Conservation (phyloP, 1,140 invertebrate species). For the Grapholita molesta region DNA sequence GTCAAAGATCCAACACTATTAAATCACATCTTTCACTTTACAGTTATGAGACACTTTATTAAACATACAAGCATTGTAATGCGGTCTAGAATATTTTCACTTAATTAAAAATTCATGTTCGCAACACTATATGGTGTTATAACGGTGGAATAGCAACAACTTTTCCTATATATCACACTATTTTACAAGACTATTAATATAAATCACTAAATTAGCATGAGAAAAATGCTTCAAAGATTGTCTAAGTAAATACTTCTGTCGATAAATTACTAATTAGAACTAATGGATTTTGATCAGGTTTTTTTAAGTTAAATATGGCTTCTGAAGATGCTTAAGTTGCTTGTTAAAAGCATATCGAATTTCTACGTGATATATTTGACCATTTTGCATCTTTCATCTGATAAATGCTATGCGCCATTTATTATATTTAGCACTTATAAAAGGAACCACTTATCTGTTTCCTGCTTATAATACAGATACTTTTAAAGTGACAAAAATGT, state of each 20-base stretch:
- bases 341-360: background rate
- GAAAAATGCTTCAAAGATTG: background rate
- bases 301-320: background rate
- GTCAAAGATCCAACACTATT: background rate
- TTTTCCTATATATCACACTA: background rate
- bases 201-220: conserved; percentile 3
- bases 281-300: conserved; percentile 7
- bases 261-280: conserved; percentile 13
- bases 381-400: background rate
- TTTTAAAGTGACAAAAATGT: too few species aligned
- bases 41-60: background rate
- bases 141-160: background rate
- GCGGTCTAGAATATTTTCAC: background rate
- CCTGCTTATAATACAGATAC: too few species aligned
- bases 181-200: background rate
- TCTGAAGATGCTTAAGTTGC: background rate
- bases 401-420: background rate
- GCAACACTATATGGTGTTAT: background rate
- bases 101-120: background rate
- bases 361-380: background rate
- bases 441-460: too few species aligned
- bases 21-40: background rate
- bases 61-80: background rate
- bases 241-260: conserved; percentile 3
- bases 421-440: too few species aligned